Conservation (phyloP, 2,888 invertebrate species). For the Hydrotaea cyrtoneurina region DNA sequence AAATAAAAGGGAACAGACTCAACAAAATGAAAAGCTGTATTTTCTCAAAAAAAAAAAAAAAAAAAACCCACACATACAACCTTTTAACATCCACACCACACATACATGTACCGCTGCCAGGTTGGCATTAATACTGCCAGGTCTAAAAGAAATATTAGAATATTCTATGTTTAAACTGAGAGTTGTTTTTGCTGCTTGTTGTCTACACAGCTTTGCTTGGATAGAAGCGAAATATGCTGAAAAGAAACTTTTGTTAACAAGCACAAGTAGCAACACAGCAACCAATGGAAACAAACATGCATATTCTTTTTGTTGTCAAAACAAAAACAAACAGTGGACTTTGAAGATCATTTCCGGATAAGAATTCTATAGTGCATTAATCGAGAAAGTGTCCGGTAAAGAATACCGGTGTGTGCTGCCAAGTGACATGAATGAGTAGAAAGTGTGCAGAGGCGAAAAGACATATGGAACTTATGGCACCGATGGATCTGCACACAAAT, state of each 20-base stretch:
- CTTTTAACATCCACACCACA: neutral
- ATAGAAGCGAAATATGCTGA: neutral
- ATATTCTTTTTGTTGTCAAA: neutral
- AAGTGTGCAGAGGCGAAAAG: neutral
- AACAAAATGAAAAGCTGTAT: conserved; percentile 18
- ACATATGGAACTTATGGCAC: neutral
- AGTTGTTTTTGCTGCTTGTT: neutral
- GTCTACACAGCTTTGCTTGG: neutral
- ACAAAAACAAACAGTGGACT: conserved; percentile 24
- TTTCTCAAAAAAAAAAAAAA: neutral
- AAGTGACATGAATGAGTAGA: neutral
- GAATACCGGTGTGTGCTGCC: no score
- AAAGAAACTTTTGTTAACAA: conserved; percentile 5
- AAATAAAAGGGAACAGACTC: conserved; percentile 27
- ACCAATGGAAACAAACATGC: neutral
- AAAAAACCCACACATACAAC: neutral
- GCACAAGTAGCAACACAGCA: neutral
- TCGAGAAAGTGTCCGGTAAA: no score
- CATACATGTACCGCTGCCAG: neutral
- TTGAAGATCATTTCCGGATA: neutral
- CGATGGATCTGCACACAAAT: no score
- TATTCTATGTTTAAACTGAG: neutral
- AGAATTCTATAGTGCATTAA: neutral
- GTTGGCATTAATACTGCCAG: neutral
- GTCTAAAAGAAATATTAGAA: neutral